phyloP scores from a whole-genome alignment of 2,113 vertebrate genomes.

The Lepisosteus oculatus region DNA sequence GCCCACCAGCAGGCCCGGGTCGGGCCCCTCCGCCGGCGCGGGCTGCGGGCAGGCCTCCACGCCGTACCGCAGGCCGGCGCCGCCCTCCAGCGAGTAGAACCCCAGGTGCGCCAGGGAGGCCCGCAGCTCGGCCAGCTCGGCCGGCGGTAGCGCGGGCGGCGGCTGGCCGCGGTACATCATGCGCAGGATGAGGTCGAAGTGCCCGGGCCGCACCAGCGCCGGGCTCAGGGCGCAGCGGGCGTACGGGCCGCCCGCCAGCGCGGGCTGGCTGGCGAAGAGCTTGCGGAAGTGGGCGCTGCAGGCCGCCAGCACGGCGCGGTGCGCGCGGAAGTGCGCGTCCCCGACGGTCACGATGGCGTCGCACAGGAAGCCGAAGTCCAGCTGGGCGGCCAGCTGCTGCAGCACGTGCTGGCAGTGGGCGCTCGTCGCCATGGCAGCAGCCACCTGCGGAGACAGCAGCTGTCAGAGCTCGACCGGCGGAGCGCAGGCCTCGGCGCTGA shows the following conservation, averaged over 20 bases:
- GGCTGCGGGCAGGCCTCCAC: neutral
- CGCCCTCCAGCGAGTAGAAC: neutral
- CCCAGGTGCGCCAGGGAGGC: conserved; percentile 9
- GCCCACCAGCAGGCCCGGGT: neutral
- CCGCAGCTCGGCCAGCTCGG: neutral
- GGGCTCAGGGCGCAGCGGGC: neutral
- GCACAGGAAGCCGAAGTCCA: conserved; percentile 27
- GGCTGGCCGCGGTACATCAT: conserved; percentile 19
- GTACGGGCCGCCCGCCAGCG: neutral
- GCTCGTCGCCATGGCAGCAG: neutral
- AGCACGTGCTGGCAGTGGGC: conserved; percentile 20
- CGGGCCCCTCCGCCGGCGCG: neutral
- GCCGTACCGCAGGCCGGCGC: neutral
- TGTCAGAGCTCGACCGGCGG: neutral
- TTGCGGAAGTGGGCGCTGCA: conserved; percentile 30
- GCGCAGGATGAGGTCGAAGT: conserved; percentile 21
- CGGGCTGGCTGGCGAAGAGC: conserved; percentile 15
- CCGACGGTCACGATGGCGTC: conserved; percentile 20
- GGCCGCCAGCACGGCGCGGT: conserved; percentile 25
- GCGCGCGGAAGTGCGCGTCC: conserved; percentile 17
- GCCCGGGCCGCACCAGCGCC: neutral
- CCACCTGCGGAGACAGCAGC: neutral
- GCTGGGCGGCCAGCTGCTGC: conserved; percentile 14
- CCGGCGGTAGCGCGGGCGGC: neutral
- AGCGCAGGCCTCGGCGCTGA: neutral